phyloP scores from a whole-genome alignment of 2,113 vertebrate species.

The Azemiops feae region DNA sequence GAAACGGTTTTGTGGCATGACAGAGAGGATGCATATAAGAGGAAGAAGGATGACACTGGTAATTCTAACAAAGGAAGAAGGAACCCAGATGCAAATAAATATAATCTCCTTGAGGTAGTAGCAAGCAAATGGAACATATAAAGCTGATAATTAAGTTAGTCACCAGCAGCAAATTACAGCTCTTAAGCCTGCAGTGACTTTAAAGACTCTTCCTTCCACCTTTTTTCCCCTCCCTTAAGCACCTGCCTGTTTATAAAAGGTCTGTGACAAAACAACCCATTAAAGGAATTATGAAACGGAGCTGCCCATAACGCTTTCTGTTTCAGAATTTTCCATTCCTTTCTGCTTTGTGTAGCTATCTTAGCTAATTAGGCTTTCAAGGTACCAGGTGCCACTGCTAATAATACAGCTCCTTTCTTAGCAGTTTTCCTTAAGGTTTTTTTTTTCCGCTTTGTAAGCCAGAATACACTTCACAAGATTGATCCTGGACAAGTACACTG shows the following conservation, averaged over 20 bases:
- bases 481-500: conserved; percentile 37
- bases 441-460: not conserved
- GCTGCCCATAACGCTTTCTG: conserved; percentile 47
- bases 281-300: conserved; percentile 48
- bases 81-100: conserved; percentile 44
- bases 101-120: conserved; percentile 44
- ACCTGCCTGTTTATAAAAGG: conserved; percentile 53
- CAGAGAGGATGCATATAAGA: not conserved
- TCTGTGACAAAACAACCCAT: conserved; percentile 58
- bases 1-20: not conserved
- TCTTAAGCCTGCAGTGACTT: conserved; percentile 1
- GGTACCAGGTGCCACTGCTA: conserved; percentile 22
- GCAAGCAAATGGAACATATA: conserved; percentile 8
- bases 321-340: conserved; percentile 40
- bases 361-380: conserved; percentile 13
- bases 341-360: accelerated
- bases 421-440: conserved; percentile 9
- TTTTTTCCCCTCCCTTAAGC: not conserved
- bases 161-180: conserved; percentile 37
- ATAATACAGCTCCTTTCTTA: not conserved
- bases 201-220: conserved; percentile 40
- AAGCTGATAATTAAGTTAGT: conserved; percentile 53
- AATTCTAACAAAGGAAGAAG: conserved; percentile 45
- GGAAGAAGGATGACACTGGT: not conserved
- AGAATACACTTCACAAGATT: conserved; percentile 19